phyloP scores from a whole-genome alignment of 2,888 invertebrate species.

The Scaeva pyrastri region DNA sequence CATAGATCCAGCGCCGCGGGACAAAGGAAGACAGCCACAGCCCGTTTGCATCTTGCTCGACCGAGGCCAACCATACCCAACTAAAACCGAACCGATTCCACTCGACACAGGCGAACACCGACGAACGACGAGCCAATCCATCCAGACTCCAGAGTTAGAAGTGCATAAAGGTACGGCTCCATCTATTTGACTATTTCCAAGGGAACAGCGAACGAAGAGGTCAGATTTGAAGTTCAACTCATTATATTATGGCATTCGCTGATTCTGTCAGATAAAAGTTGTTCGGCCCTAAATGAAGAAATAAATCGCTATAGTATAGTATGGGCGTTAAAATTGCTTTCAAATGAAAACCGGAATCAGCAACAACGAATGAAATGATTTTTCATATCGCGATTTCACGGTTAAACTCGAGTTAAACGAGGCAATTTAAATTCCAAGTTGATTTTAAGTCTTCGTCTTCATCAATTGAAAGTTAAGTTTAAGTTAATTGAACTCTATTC shows the following conservation, averaged over 20 bases:
- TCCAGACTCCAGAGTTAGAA: neutral
- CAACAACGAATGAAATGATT: too few relatives aligned
- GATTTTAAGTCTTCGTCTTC: too few relatives aligned
- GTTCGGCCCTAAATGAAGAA: constrained; percentile 25
- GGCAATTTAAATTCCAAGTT: too few relatives aligned
- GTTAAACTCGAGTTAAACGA: too few relatives aligned
- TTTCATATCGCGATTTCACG: too few relatives aligned
- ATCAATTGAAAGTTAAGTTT: too few relatives aligned
- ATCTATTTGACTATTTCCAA: neutral
- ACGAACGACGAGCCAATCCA: too few relatives aligned
- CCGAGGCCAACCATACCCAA: neutral
- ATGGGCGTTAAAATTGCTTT: neutral
- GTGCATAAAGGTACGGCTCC: too few relatives aligned
- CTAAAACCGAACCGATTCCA: too few relatives aligned
- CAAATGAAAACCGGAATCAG: neutral
- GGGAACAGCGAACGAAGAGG: constrained; percentile 48
- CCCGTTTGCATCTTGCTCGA: too few relatives aligned
- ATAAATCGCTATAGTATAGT: constrained; percentile 34
- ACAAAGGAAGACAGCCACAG: constrained; percentile 34
- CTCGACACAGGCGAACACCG: constrained; percentile 2
- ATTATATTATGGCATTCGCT: constrained; percentile 64
- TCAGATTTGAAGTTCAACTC: constrained; percentile 71
- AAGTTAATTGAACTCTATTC: too few relatives aligned
- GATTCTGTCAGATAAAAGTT: constrained; percentile 58
- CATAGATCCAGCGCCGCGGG: constrained; percentile 1